Evolutionary conservation across 2,113 vertebrate genomes (phyloP), one percentile per base, ranked within the genome.

Genomic region (Scopus umbretta): DNA sequence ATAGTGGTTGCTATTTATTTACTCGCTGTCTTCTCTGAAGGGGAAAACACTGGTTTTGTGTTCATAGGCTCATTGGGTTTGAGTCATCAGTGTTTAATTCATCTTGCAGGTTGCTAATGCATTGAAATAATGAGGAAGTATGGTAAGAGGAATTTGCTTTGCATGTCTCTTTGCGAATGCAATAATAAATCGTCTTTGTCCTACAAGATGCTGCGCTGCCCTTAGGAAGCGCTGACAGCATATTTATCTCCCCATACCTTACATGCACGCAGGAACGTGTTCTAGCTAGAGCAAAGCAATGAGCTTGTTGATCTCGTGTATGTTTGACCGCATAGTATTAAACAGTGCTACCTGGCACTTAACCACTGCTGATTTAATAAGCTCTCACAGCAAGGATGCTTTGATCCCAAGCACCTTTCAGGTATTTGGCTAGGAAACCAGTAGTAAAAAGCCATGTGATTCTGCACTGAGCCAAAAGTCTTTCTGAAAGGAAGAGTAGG

Each of bases 81-180:
- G 89, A 95, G 82, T 95, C 95, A 95, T 52, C 63, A 13, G 19
- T 40, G 45, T 94, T 96, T 45, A 91, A 72, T 45, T 93, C 92
- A 20, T 75, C 88, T 79, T 66, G 68, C 68, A 74, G 36, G 58
- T 25, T 93, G 50, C 45, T 94, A 80, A 67, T 67, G 49, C 12
- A 2, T 52, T 59, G 32, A 86, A 91, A 80, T 94, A 95, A 95
- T 79, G 3, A 92, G 76, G 79, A 89, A 79, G 79, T 76, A 83
- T 13, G 62, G 20, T 18, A 58, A 72, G 83, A 95, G 80, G 94
- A 73, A 81, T 96, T 92, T 82, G 38, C 68, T 90, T 88, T 2
- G 13, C 17, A 1, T 62, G 32, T 79, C 56, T 89, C 40, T 8
- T 34, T 88, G 68, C 11, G 4, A 90, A 74, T 71, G 86, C 72